Base-by-base conservation (phyloP, 1,140 invertebrate species). In the Charaxes varanes region DNA sequence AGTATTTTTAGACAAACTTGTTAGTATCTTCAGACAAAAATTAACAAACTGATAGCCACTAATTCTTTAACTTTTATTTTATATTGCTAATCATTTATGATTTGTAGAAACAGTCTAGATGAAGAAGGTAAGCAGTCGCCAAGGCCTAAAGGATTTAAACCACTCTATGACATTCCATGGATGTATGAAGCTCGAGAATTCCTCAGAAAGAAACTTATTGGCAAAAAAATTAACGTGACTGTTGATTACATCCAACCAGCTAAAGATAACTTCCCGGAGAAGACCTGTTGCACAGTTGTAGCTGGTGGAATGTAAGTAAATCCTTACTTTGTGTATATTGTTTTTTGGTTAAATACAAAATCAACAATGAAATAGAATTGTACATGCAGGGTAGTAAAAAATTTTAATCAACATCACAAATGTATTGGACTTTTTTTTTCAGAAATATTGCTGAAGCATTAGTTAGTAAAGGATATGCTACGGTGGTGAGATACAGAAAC, bases 101-200 rank as follows among this genome's bases (percentile, higher is more conserved):
- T 22, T 40, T 44, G 15, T 56, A 77, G 70, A 46, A 69, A 67
- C 38, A 74, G 45, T 28, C 44, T 81, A n/a, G 88, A 86, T 38
- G 89, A 90, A 37, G 90, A 90, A 42, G 86, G 85, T 0, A 92
- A 91, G 63, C 79, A 87, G 16, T 78, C 86, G 3, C 84, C 86
- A 16, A 86, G 89, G 50, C 69, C 88, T 44, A 90, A 86, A 72
- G 89, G 89, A 3, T 82, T 79, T 33, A 86, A 74, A 42, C 95
- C 96, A 1, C 87, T 99, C 0, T 99, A 99, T 72, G 97, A 99
- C 62, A 94, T 99, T 62, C 97, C 97, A 3, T 97, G 93, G 88
- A 96, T 99, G 94, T 98, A 94, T 76, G 97, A 99, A 79, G 97
- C 97, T 0, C 88, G 98, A 44, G 98, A 99, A 86, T 99, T 96